These are phyloP conservation scores for Blera fallax DNA, from an alignment of 2,888 invertebrate genomes.

Conservation along the genomic window DNA sequence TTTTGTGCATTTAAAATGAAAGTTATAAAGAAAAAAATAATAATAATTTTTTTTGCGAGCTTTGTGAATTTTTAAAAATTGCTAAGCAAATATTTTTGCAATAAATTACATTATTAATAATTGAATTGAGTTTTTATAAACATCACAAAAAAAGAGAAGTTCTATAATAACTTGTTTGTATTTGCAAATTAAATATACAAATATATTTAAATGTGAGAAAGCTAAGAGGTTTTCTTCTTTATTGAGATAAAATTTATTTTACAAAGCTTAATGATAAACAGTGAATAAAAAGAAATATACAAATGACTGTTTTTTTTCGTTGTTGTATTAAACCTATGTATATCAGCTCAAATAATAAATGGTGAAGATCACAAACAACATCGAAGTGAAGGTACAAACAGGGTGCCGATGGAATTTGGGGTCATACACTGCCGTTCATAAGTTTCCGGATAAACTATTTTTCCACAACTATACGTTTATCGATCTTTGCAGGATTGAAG, in stretches of 20 bases:
- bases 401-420: no score
- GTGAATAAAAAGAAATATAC: slow-evolving; percentile 48
- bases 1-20: slow-evolving; percentile 45
- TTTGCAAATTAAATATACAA: slow-evolving; percentile 35
- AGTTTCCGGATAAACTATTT: no score
- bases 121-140: slow-evolving; percentile 1
- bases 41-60: slow-evolving; percentile 13
- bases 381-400: no score
- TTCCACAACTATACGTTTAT: no score
- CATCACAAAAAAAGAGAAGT: slow-evolving; percentile 32
- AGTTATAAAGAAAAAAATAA: neutral
- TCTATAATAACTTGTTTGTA: slow-evolving; percentile 25
- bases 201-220: slow-evolving; percentile 31
- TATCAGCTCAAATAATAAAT: no score
- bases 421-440: no score
- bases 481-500: no score
- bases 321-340: neutral
- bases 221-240: slow-evolving; percentile 10
- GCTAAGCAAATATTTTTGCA: slow-evolving; percentile 52
- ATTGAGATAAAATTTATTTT: slow-evolving; percentile 49
- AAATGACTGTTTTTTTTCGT: neutral
- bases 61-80: slow-evolving; percentile 34
- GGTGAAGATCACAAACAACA: no score
- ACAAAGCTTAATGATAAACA: slow-evolving; percentile 55
- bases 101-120: neutral